Base-by-base conservation (phyloP, 2,113 vertebrate species). In the Plecturocebus donacophilus region DNA sequence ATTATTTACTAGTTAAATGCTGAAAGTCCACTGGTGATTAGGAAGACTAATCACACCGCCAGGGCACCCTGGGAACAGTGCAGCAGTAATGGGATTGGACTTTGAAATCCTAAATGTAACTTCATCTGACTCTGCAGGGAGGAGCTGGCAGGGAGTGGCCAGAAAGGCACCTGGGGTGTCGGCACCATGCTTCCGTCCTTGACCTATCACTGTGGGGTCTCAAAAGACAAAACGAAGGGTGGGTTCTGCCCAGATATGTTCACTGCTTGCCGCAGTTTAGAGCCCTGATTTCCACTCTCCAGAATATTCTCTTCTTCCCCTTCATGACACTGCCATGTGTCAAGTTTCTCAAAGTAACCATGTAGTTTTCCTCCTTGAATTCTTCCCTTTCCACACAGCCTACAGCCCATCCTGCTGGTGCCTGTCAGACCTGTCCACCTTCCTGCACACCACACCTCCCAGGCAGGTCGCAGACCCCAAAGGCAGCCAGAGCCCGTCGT, bases 61-160 rank as follows among this genome's bases (percentile, higher is more conserved):
- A 16, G 38, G 52, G 82, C 40, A 42, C 38, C 21, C 16, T 40
- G 71, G 79, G 8, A 11, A 40, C 1, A 2, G n/a, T 10, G 54
- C 0, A 0, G 2, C 30, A 2, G 9, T 27, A 35, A 16, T 1
- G 16, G 12, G 54, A 2, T 56, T 4, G 1, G 1, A 9, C 25
- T 27, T 4, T 2, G 12, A 54, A 23, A 25, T 17, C 49, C 73
- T 13, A 5, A 21, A 9, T 8, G 16, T 6, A 2, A 6, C 38
- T 9, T 47, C 70, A 5, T n/a, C 32, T 54, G 64, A 47, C 5
- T 10, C 42, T 4, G 5, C 25, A 4, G 25, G 70, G 42, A 40
- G 35, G 3, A 6, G 16, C 81, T 4, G 75, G 14, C 32, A 30
- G 32, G 32, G 70, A n/a, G 19, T 21, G 21, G 70, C 20, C n/a